These are phyloP conservation scores for Branchinecta lynchi DNA, from an alignment of 1,140 invertebrate species.

Conservation along the genomic window DNA sequence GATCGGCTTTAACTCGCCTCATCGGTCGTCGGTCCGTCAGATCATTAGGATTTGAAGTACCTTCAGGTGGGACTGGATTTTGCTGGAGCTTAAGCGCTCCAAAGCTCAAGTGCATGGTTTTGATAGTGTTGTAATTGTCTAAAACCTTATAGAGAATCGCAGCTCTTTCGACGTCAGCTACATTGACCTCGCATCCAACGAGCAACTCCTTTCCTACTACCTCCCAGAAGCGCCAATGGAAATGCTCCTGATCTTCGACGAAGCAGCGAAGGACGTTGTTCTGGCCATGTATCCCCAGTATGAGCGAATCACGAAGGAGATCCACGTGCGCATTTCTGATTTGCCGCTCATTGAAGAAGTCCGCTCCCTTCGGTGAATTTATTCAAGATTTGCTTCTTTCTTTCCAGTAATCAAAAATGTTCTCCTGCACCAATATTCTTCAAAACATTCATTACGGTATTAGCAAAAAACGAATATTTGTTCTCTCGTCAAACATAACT, in stretches of 20 bases:
- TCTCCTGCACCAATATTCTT: neutral
- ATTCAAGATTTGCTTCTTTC: slow-evolving; percentile 4
- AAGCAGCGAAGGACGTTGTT: slow-evolving; percentile 87
- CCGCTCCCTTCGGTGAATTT: slow-evolving; percentile 58
- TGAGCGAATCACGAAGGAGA: slow-evolving; percentile 77
- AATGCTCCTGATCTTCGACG: slow-evolving; percentile 88
- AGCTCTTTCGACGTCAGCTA: slow-evolving; percentile 88
- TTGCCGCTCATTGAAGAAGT: slow-evolving; percentile 91
- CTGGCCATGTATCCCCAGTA: slow-evolving; percentile 91
- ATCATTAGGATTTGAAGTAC: too few relatives aligned
- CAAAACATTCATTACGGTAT: neutral
- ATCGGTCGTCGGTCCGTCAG: too few relatives aligned
- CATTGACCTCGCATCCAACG: slow-evolving; percentile 67
- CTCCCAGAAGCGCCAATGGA: slow-evolving; percentile 91
- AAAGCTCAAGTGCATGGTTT: too few relatives aligned
- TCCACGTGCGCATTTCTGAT: slow-evolving; percentile 86
- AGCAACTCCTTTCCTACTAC: slow-evolving; percentile 89
- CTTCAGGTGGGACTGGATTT: too few relatives aligned
- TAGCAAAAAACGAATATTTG: too few relatives aligned
- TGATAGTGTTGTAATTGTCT: slow-evolving; percentile 22
- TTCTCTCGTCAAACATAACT: too few relatives aligned
- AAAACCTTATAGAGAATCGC: slow-evolving; percentile 36
- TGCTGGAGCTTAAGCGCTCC: too few relatives aligned
- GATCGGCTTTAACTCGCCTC: too few relatives aligned
- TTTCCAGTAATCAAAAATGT: neutral